A percentile compares a stretch with the other conserved stretches of the same genome.
Evolutionary conservation across 2,888 invertebrate genomes (phyloP).

Genomic region (Polia nebulosa): DNA sequence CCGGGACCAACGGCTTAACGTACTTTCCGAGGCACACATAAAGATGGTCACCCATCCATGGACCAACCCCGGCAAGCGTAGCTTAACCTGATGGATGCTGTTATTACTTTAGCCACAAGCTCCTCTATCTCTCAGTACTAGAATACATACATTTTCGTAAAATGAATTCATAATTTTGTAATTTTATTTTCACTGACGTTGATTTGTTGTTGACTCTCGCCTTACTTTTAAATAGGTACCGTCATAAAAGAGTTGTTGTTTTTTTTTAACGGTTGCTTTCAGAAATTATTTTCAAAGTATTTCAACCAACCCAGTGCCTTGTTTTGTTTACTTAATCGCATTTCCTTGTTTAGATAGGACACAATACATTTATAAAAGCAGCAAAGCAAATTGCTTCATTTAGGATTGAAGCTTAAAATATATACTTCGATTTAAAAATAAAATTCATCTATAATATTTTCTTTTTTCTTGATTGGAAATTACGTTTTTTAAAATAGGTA

Average conservation of each 20-base stretch:
- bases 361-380: not conserved
- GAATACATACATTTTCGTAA: no score
- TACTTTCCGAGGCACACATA: no score
- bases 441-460: no score
- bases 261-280: not conserved
- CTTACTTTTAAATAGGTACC: not conserved
- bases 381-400: not conserved
- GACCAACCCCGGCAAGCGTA: no score
- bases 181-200: not conserved
- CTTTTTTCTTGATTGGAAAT: not conserved
- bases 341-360: slow-evolving; percentile 36
- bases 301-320: slow-evolving; percentile 16
- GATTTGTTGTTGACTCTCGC: slow-evolving; percentile 6
- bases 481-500: no score
- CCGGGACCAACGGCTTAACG: no score
- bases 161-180: not conserved
- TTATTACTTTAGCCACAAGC: no score
- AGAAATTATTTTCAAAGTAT: slow-evolving; percentile 19
- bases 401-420: not conserved
- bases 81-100: no score
- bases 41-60: no score
- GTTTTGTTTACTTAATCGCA: slow-evolving; percentile 31
- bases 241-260: slow-evolving; percentile 10
- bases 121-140: no score
- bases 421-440: no score